These are phyloP conservation scores for Macrosiphum euphorbiae DNA, from an alignment of 2,888 invertebrate species.

Conservation along the genomic window DNA sequence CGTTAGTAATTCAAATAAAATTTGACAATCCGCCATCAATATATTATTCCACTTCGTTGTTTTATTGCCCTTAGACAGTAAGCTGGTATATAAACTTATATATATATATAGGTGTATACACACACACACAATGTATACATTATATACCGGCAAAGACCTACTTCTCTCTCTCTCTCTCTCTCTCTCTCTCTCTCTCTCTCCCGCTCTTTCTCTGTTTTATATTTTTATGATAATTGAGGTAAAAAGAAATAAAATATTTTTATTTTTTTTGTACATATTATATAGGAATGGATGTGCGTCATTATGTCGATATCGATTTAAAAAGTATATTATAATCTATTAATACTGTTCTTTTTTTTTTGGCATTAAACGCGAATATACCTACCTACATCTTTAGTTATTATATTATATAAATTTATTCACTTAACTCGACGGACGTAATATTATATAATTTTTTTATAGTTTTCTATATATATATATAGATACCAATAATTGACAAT, in stretches of 20 bases:
- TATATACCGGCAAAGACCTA: background rate
- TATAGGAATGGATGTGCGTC: no score
- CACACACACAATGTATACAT: no score
- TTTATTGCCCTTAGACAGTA: conserved; percentile 31
- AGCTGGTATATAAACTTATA: background rate
- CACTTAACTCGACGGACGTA: background rate
- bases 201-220: background rate
- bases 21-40: conserved; percentile 52
- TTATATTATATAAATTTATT: background rate
- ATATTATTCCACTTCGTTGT: conserved; percentile 29
- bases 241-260: background rate
- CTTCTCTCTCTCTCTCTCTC: background rate
- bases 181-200: background rate
- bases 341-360: background rate
- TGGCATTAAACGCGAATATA: background rate
- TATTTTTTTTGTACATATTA: background rate
- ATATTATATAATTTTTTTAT: background rate
- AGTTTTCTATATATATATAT: no score
- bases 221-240: background rate
- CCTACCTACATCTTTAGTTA: background rate
- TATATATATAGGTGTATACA: background rate
- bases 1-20: conserved; percentile 55
- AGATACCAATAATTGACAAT: no score
- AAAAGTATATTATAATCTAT: background rate
- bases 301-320: background rate